These are phyloP conservation scores for Aromia moschata DNA, from an alignment of 2,888 invertebrate species.

Conservation along the genomic window DNA sequence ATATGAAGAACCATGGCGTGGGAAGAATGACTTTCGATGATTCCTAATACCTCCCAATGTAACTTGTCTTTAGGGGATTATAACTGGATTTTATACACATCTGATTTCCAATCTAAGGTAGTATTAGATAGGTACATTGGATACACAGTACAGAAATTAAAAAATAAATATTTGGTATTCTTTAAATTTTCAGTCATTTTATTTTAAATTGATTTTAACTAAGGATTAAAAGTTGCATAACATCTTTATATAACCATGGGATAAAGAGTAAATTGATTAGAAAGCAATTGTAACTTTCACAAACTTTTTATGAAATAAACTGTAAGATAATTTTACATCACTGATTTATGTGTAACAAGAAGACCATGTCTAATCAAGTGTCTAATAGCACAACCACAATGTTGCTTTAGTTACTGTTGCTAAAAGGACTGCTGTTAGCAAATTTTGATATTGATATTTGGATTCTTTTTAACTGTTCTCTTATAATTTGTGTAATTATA, in stretches of 20 bases:
- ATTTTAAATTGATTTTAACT: background rate
- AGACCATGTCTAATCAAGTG: no score
- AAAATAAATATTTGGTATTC: slow-evolving; percentile 22
- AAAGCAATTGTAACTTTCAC: background rate
- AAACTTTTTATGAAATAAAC: background rate
- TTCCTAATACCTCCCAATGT: no score
- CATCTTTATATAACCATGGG: background rate
- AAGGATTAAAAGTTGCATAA: background rate
- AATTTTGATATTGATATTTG: background rate
- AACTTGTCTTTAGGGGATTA: background rate
- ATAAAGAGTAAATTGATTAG: background rate
- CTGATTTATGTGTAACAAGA: background rate
- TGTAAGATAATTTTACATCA: background rate
- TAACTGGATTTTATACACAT: background rate
- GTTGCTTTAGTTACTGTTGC: background rate
- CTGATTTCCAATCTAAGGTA: background rate
- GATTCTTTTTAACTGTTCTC: background rate
- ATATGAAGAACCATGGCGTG: slow-evolving; percentile 89
- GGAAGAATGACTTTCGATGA: slow-evolving; percentile 93
- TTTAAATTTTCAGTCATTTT: slow-evolving; percentile 24
- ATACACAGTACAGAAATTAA: background rate
- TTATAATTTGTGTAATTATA: background rate
- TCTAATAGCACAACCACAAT: background rate
- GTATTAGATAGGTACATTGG: background rate
- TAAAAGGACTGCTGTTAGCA: background rate